Evolutionary conservation across 2,113 vertebrate species (phyloP).

Genomic region (Python bivittatus): DNA sequence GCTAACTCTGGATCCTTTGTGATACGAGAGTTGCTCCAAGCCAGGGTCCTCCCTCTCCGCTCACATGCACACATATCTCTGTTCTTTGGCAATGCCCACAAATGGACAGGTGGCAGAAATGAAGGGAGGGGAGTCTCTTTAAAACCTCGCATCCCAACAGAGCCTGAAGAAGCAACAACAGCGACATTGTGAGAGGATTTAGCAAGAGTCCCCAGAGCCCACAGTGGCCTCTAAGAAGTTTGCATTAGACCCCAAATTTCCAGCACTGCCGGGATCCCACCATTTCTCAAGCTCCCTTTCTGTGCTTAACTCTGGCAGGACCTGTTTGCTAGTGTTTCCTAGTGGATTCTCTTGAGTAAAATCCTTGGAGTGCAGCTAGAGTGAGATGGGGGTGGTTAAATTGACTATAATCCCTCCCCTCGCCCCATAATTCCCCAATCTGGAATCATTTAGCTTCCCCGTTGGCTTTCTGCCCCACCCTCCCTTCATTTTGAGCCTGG

Average conservation of each 20-base stretch:
- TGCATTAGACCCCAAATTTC: background rate
- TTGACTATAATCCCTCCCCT: background rate
- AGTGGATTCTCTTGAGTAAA: background rate
- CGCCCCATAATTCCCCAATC: slow-evolving; percentile 8
- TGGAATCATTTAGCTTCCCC: slow-evolving; percentile 61
- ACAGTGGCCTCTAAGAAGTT: background rate
- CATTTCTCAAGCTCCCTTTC: background rate
- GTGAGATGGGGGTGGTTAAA: background rate
- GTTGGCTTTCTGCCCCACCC: slow-evolving; percentile 65
- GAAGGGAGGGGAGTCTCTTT: slow-evolving; percentile 75
- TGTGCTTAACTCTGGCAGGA: background rate
- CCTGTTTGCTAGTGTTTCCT: no score
- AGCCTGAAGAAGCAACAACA: slow-evolving; percentile 60
- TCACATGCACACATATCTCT: slow-evolving; percentile 63
- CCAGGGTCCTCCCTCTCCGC: background rate
- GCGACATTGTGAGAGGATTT: background rate
- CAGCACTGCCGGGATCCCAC: background rate
- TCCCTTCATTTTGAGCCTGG: slow-evolving; percentile 72
- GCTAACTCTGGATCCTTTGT: slow-evolving; percentile 74
- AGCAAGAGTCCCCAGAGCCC: background rate
- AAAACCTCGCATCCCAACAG: slow-evolving; percentile 67
- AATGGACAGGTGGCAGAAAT: slow-evolving; percentile 75
- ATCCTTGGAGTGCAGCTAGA: background rate
- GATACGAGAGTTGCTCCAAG: slow-evolving; percentile 67
- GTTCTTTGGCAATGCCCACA: slow-evolving; percentile 79